Base-by-base conservation (phyloP, 2,888 invertebrate genomes). In the Dasypolia templi region DNA sequence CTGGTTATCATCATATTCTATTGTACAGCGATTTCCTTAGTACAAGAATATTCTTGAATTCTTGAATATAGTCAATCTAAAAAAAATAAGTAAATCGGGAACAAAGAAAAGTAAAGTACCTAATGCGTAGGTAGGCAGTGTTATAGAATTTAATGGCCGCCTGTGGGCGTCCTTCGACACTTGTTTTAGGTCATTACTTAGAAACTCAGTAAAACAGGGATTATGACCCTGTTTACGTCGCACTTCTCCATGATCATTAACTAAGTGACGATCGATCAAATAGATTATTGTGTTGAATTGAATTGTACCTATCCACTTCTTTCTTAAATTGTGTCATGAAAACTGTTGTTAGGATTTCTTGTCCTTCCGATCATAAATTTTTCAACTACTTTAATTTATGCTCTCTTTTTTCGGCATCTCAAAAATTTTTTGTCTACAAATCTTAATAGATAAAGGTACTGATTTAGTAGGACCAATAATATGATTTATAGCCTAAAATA, bases 1-100 rank as follows among this genome's bases (percentile, higher is more conserved):
- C 85, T 87, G 89, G 85, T 68, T 86, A 84, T 58, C 81, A 66
- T 89, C 87, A 86, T 82, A 85, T 59, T 73, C 71, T 58, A 81
- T 79, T 85, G 75, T 83, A 71, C 22, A 77, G 29, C 51, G 44
- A 77, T 84, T 84, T 83, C 75, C 77, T 65, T 72, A 68, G 77
- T 74, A 64, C 49, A 32, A 46, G 39, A 75, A 78, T 75, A 56
- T 71, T 77, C 26, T 42, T 55, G 22, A 70, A 78, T 74, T n/a
- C n/a, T n/a, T n/a, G n/a, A n/a, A n/a, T n/a, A n/a, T n/a, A n/a
- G n/a, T n/a, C n/a, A n/a, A n/a, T n/a, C n/a, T n/a, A n/a, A n/a
- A n/a, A n/a, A n/a, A n/a, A n/a, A n/a, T n/a, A n/a, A 83, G 39
- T 62, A 26, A 44, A 75, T 73, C 35, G 56, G 62, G 39, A 75